These are phyloP conservation scores for Drosophila aldrichi DNA, from an alignment of 2,888 invertebrate genomes.

Conservation along the genomic window DNA sequence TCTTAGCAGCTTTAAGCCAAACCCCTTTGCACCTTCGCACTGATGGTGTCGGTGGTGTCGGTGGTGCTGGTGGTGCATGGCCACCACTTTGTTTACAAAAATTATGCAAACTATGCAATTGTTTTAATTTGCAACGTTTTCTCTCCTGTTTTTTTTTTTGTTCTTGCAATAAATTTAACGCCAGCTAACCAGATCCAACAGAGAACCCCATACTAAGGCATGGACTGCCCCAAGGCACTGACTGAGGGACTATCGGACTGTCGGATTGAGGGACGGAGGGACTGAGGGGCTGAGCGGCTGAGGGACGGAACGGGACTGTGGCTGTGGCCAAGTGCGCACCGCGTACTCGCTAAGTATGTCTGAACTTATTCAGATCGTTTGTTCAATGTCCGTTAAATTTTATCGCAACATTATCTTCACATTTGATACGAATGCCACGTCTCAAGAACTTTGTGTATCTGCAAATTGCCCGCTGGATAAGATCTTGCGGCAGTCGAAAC, in stretches of 20 bases:
- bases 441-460: conserved; percentile 24
- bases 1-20: conserved; percentile 61
- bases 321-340: conserved; percentile 7
- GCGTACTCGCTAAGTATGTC: conserved; percentile 22
- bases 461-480: conserved; percentile 27
- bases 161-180: conserved; percentile 81
- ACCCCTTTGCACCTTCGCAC: not conserved
- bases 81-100: conserved; percentile 73
- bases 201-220: conserved; percentile 1
- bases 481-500: conserved; percentile 16
- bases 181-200: conserved; percentile 48
- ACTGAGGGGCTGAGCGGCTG: conserved; percentile 3
- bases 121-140: conserved; percentile 64
- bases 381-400: conserved; percentile 55
- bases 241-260: conserved; percentile 4
- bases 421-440: conserved; percentile 35
- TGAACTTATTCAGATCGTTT: conserved; percentile 45
- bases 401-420: conserved; percentile 51
- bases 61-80: conserved; percentile 7
- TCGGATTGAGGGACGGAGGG: conserved; percentile 12
- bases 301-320: not conserved
- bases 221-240: conserved; percentile 43
- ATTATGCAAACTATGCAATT: conserved; percentile 78
- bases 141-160: conserved; percentile 17
- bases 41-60: conserved; percentile 14